Evolutionary conservation across 2,888 invertebrate species (phyloP).

Genomic region (Heliconius cydno): DNA sequence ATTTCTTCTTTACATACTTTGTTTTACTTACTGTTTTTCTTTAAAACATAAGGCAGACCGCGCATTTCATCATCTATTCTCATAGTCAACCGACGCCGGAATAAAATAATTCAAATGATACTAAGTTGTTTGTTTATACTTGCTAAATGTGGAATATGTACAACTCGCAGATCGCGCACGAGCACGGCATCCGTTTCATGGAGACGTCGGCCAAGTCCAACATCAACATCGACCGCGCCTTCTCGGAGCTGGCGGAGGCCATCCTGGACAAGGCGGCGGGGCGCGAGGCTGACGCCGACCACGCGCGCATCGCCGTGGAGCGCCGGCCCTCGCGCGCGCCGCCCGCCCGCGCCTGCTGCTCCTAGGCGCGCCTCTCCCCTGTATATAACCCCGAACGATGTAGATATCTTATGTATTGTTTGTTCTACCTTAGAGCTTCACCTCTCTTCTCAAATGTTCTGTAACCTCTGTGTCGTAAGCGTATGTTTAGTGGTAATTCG

Average conservation of each 20-base stretch:
- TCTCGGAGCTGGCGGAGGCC: conserved; percentile 96
- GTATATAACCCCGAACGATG: conserved; percentile 31
- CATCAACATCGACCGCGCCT: conserved; percentile 97
- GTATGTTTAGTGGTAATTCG: conserved; percentile 8
- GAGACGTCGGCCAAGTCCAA: conserved; percentile 99
- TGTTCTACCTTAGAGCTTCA: not conserved
- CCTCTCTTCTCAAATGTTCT: not conserved
- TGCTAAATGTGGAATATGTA: no score
- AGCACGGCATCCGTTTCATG: conserved; percentile 98
- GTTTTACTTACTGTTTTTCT: no score
- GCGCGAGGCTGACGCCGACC: conserved; percentile 88
- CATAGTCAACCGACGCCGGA: no score
- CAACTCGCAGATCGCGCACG: conserved; percentile 91
- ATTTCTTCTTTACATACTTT: no score
- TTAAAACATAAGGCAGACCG: no score
- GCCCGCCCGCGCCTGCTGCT: conserved; percentile 81
- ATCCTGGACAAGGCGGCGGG: conserved; percentile 95
- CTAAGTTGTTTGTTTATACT: no score
- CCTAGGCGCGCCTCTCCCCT: conserved; percentile 51
- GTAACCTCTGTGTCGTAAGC: no score
- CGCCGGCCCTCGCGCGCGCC: conserved; percentile 86
- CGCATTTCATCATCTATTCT: no score
- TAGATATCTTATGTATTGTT: conserved; percentile 27
- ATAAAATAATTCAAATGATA: no score
- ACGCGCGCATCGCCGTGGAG: conserved; percentile 85